phyloP scores from a whole-genome alignment of 1,140 invertebrate species.

The Teleopsis dalmanni region DNA sequence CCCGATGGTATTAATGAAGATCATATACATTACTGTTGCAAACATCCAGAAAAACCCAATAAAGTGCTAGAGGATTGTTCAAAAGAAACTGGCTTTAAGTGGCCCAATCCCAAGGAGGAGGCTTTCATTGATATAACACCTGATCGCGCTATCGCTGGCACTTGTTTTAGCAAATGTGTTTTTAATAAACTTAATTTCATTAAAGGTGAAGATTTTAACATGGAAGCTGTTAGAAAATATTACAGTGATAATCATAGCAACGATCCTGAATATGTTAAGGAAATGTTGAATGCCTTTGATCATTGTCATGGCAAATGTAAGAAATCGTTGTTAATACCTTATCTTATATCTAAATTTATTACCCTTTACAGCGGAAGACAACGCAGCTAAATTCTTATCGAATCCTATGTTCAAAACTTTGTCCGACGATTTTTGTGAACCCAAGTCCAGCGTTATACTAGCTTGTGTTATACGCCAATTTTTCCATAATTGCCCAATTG shows the following conservation, averaged over 20 bases:
- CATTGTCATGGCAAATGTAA: constrained; percentile 28
- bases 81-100: constrained; percentile 21
- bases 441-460: constrained; percentile 23
- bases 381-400: constrained; percentile 20
- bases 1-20: constrained; percentile 22
- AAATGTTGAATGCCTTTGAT: constrained; percentile 34
- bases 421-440: constrained; percentile 18
- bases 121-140: constrained; percentile 26
- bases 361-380: constrained; percentile 19
- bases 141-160: constrained; percentile 21
- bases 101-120: constrained; percentile 19
- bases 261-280: constrained; percentile 28
- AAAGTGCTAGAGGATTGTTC: constrained; percentile 25
- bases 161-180: constrained; percentile 30
- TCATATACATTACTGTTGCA: constrained; percentile 30
- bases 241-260: constrained; percentile 11
- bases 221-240: constrained; percentile 18
- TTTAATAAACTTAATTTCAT: constrained; percentile 23
- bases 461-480: constrained; percentile 33
- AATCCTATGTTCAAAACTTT: constrained; percentile 20
- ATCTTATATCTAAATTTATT: neutral
- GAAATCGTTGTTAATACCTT: neutral
- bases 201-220: constrained; percentile 19
- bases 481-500: constrained; percentile 29
- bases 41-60: constrained; percentile 32